Evolutionary conservation across 2,797 vertebrate species (phyloP), one percentile per base, ranked within the genome.

Genomic region (Echiichthys vipera): DNA sequence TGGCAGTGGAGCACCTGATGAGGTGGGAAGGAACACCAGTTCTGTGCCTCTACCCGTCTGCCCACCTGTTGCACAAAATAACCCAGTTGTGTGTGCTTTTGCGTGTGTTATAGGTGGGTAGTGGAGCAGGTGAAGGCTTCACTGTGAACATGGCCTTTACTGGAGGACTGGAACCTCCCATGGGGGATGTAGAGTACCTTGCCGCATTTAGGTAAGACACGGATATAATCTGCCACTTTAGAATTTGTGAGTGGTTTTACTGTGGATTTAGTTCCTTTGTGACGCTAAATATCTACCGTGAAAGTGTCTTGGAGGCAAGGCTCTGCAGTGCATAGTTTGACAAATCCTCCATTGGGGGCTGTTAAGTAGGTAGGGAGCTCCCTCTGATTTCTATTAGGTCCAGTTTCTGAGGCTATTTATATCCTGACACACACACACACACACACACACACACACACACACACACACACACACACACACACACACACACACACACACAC

Each of bases 141-240:
- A 99, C 96, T 0, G 97, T 99, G 59, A 99, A 99, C 89, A 96
- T 99, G 95, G 97, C 98, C 42, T 99, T 98, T 79, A 97, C 98
- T 0, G 98, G 97, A 6, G 98, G 98, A 74, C 94, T 99, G 20
- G 97, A 98, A 5, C 98, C 97, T 9, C 97, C 97, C 3, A 98
- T 99, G 96, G 94, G 96, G 20, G 98, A 99, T 14, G 92, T 94
- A 0, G 98, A 99, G 11, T 99, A 99, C 91, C 89, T 99, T 75
- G 95, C 97, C 24, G 98, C 98, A 29, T 99, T 99, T 94, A 97
- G 98, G 98, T 99, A 92, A 95, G 57, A 66, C 24, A 1, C 0
- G 37, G 17, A 36, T 4, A 40, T 43, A 18, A 36, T 17, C 56
- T 32, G n/a, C 22, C 64, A 22, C 36, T 59, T 43, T 42, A 40